Evolutionary conservation across 2,888 invertebrate species (phyloP).

Genomic region (Eilema griseolum): DNA sequence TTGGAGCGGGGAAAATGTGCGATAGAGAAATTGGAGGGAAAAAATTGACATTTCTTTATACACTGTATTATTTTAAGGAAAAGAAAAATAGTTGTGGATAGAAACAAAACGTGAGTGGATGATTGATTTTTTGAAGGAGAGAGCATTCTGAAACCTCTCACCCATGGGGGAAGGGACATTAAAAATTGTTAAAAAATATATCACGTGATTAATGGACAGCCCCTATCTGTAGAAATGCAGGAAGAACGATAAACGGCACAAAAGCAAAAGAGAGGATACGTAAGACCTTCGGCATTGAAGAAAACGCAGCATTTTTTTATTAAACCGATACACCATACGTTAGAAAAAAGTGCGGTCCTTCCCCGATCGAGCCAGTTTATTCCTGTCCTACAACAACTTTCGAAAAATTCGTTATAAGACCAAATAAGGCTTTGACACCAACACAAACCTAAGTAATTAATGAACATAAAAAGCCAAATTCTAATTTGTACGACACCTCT

Average conservation of each 20-base stretch:
- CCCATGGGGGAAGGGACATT: too few relatives aligned
- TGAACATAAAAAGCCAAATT: slow-evolving; percentile 25
- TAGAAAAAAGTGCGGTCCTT: background rate
- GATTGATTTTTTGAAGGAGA: slow-evolving; percentile 11
- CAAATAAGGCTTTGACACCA: background rate
- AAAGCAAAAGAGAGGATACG: too few relatives aligned
- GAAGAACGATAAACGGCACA: too few relatives aligned
- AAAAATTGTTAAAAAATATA: too few relatives aligned
- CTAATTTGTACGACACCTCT: slow-evolving; percentile 38
- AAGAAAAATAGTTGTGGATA: slow-evolving; percentile 30
- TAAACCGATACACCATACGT: too few relatives aligned
- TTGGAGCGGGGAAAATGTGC: slow-evolving; percentile 46
- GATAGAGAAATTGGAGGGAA: slow-evolving; percentile 47
- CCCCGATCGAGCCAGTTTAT: background rate
- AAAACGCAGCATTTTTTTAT: too few relatives aligned
- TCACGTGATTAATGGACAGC: too few relatives aligned
- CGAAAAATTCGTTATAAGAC: background rate
- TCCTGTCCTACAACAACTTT: background rate
- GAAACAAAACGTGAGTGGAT: slow-evolving; percentile 32
- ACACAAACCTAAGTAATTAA: slow-evolving; percentile 19
- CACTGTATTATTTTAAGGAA: slow-evolving; percentile 33
- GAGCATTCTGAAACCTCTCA: too few relatives aligned
- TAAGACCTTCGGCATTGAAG: too few relatives aligned
- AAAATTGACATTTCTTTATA: slow-evolving; percentile 50
- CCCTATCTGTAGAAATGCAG: background rate